Evolutionary conservation across 2,797 vertebrate species (phyloP).

Genomic region (Enteromius viviparus): DNA sequence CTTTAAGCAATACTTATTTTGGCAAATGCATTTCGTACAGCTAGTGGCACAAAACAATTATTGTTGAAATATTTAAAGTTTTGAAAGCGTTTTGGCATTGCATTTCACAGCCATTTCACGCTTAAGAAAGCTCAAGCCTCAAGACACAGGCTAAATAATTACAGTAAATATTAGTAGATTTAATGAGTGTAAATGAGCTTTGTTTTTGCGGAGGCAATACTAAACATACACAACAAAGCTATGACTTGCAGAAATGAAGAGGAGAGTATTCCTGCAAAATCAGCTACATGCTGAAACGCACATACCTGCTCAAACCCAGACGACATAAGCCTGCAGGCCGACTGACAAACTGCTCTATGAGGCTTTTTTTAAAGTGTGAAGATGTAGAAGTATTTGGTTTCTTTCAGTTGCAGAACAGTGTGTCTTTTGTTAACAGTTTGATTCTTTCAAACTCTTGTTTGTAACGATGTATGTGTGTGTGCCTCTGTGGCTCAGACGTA

Average conservation of each 20-base stretch:
- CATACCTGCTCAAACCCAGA: not conserved
- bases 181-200: conserved; percentile 25
- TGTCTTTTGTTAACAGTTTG: conserved; percentile 5
- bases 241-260: not conserved
- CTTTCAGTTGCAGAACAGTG: not conserved
- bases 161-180: conserved; percentile 23
- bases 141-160: conserved; percentile 24
- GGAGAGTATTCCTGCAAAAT: not conserved
- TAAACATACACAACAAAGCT: not conserved
- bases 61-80: conserved; percentile 15
- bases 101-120: not conserved
- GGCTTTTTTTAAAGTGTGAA: not conserved
- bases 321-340: not conserved
- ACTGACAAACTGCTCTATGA: not conserved
- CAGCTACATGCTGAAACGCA: not conserved
- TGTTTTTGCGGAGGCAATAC: conserved; percentile 8
- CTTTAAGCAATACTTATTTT: not conserved
- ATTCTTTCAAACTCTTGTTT: not conserved
- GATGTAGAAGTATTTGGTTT: conserved; percentile 5
- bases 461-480: conserved; percentile 13
- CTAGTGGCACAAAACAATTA: conserved; percentile 11
- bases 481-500: not conserved
- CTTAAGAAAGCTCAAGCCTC: conserved; percentile 10
- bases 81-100: conserved; percentile 1
- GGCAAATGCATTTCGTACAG: not conserved